Percentiles rank a stretch among this genome's conserved stretches.
Evolutionary conservation across 1,140 invertebrate genomes (phyloP).

Genomic region (Stenopsyche tienmushanensis): DNA sequence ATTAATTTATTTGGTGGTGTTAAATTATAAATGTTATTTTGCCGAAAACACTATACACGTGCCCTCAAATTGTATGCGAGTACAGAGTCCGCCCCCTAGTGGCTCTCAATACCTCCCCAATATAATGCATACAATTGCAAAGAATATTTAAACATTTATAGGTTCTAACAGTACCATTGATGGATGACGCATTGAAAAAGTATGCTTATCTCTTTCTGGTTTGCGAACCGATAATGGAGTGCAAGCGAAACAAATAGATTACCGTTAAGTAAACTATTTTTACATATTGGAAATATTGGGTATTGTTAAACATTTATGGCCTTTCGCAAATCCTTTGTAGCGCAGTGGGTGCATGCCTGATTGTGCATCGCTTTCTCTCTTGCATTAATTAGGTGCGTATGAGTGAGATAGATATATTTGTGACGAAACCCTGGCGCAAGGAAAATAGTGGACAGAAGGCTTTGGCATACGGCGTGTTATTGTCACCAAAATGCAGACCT

Average conservation of each 20-base stretch:
- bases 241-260: conserved; percentile 19
- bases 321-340: conserved; percentile 40
- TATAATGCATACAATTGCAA: conserved; percentile 41
- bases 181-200: conserved; percentile 13
- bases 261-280: conserved; percentile 32
- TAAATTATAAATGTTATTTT: too few relatives aligned
- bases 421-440: not conserved
- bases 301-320: conserved; percentile 41
- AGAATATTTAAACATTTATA: conserved; percentile 43
- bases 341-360: conserved; percentile 11
- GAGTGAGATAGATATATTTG: conserved; percentile 14
- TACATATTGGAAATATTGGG: conserved; percentile 41
- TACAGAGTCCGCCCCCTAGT: conserved; percentile 19
- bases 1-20: too few relatives aligned
- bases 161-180: conserved; percentile 20
- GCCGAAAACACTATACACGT: not conserved
- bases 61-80: not conserved
- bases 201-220: conserved; percentile 27
- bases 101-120: conserved; percentile 39
- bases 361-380: conserved; percentile 2
- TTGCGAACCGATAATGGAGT: not conserved
- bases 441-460: conserved; percentile 37
- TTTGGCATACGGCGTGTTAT: conserved; percentile 34
- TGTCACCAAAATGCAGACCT: conserved; percentile 38
- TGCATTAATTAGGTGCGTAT: not conserved